Evolutionary conservation across 2,888 invertebrate genomes (phyloP).

Genomic region (Strigamia maritima): DNA sequence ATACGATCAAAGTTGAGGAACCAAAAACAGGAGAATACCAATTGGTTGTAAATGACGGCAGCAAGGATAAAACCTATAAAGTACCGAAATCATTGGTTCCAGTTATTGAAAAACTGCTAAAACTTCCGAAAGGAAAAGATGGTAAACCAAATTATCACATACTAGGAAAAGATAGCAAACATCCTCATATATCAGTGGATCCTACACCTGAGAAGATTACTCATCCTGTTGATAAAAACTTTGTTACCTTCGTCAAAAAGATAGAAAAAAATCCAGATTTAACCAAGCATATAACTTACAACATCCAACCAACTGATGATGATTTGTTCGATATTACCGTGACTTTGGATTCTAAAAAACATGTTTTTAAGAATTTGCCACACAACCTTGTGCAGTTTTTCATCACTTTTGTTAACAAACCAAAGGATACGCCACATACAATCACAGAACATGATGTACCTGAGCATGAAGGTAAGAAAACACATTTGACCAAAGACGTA

Average conservation of each 20-base stretch:
- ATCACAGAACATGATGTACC: too few relatives aligned
- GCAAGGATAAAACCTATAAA: background rate
- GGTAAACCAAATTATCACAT: background rate
- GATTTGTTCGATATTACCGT: background rate
- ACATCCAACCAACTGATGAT: background rate
- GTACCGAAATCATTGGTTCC: background rate
- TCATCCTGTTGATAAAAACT: background rate
- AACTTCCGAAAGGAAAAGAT: background rate
- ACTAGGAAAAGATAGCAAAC: background rate
- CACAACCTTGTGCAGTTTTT: background rate
- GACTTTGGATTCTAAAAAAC: background rate
- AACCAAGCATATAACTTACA: background rate
- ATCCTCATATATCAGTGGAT: background rate
- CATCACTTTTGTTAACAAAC: background rate
- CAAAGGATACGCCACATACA: background rate
- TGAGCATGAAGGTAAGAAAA: too few relatives aligned
- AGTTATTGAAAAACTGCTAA: background rate
- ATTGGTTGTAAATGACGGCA: background rate
- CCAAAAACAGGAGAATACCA: background rate
- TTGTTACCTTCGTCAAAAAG: background rate
- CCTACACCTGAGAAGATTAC: background rate
- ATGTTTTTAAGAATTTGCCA: background rate
- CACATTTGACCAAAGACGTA: too few relatives aligned
- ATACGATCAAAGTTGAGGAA: background rate
- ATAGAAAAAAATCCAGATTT: background rate